Evolutionary conservation across 2,797 vertebrate species (phyloP).

Genomic region (Brachyrhaphis roseni): DNA sequence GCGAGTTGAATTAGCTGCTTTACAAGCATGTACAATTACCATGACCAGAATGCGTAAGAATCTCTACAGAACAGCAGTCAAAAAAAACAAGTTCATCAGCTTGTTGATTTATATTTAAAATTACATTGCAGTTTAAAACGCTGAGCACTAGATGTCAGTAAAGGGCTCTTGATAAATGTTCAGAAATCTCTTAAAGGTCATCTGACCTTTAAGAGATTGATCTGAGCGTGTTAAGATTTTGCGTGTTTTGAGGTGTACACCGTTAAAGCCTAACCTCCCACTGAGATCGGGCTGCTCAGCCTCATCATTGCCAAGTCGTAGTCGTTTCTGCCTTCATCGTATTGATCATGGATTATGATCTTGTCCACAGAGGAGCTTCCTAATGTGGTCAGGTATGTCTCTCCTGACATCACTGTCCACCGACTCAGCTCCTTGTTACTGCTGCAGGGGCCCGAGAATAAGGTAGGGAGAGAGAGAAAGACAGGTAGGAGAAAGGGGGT

Average conservation of each 20-base stretch:
- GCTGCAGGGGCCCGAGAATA: conserved; percentile 39
- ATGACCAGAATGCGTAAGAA: neutral
- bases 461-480: neutral
- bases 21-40: neutral
- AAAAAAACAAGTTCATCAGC: neutral
- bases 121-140: conserved; percentile 8
- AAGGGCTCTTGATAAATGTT: neutral
- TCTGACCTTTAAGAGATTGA: neutral
- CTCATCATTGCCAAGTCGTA: conserved; percentile 89
- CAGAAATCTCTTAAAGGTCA: too few relatives aligned
- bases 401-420: conserved; percentile 85
- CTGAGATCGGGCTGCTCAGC: conserved; percentile 77
- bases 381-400: conserved; percentile 61
- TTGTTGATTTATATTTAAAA: neutral
- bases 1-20: neutral
- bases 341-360: conserved; percentile 79
- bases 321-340: conserved; percentile 63
- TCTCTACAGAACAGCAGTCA: neutral
- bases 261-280: conserved; percentile 78
- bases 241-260: neutral
- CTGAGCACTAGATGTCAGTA: conserved; percentile 53
- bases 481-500: conserved; percentile 20
- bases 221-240: neutral
- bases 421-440: conserved; percentile 65
- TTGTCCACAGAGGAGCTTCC: conserved; percentile 81